phyloP scores from a whole-genome alignment of 2,888 invertebrate genomes.

The Macaria notata region DNA sequence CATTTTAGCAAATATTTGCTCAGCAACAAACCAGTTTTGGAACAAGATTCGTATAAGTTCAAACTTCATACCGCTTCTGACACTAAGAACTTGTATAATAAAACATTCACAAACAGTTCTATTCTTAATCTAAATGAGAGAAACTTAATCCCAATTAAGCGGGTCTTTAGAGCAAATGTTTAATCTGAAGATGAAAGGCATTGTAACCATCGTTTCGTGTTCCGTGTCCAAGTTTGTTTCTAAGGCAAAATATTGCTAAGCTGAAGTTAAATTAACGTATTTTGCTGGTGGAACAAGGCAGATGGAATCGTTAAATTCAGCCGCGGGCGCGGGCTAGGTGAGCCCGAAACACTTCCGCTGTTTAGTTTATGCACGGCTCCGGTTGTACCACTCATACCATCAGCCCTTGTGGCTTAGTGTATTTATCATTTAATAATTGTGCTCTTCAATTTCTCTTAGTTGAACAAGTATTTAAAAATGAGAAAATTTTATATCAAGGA shows the following conservation, averaged over 20 bases:
- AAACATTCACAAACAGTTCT: not conserved
- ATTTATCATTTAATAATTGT: too few relatives aligned
- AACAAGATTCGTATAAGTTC: too few relatives aligned
- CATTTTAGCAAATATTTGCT: too few relatives aligned
- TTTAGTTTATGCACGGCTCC: slow-evolving; percentile 25
- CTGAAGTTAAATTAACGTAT: slow-evolving; percentile 22
- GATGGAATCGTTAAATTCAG: slow-evolving; percentile 29
- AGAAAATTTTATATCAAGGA: too few relatives aligned
- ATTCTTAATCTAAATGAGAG: slow-evolving; percentile 6
- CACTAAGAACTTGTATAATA: too few relatives aligned
- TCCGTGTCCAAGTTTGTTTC: slow-evolving; percentile 10
- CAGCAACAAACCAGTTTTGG: too few relatives aligned
- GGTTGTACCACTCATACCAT: slow-evolving; percentile 6
- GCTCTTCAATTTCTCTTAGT: too few relatives aligned
- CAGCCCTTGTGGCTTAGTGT: too few relatives aligned
- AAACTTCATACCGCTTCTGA: too few relatives aligned
- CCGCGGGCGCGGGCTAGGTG: slow-evolving; percentile 30
- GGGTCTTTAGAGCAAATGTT: not conserved
- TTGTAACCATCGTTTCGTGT: slow-evolving; percentile 19
- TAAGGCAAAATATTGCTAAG: slow-evolving; percentile 10
- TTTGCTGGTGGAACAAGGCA: slow-evolving; percentile 17
- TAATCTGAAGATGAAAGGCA: slow-evolving; percentile 15
- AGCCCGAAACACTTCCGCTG: slow-evolving; percentile 32
- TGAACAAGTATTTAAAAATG: too few relatives aligned
- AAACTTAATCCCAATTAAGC: not conserved